A percentile compares a stretch with the other conserved stretches of the same genome.
Conservation (phyloP, 2,797 vertebrate genomes). For the Pyrocephalus nanus region DNA sequence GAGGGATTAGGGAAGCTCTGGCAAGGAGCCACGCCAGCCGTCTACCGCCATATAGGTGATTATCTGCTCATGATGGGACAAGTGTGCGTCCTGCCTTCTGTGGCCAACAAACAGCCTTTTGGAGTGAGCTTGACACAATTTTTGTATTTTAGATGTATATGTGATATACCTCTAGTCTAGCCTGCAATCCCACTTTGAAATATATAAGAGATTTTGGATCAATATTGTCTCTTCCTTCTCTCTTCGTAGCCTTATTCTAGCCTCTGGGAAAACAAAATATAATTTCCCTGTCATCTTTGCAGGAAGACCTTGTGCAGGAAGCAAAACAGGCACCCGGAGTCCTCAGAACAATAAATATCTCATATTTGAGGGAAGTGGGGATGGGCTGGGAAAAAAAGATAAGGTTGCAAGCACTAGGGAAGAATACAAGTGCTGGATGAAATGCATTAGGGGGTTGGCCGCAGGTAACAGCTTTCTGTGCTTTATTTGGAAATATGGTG, state of each 20-base stretch:
- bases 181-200: not conserved
- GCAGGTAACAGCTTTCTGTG: not conserved
- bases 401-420: not conserved
- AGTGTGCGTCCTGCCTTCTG: not conserved
- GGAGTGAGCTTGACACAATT: not conserved
- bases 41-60: constrained; percentile 87
- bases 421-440: not conserved
- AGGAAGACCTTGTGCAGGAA: not conserved
- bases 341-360: not conserved
- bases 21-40: constrained; percentile 84
- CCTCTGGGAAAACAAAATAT: not conserved
- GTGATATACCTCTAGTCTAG: not conserved
- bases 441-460: not conserved
- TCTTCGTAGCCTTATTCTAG: not conserved
- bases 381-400: not conserved
- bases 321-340: not conserved
- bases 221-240: not conserved
- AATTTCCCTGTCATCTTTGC: not conserved
- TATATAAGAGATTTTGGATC: not conserved
- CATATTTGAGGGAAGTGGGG: not conserved
- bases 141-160: not conserved
- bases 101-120: not conserved
- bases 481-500: not conserved
- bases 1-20: constrained; percentile 83
- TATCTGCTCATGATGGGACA: not conserved